phyloP scores from a whole-genome alignment of 1,140 invertebrate genomes.

The Heliconius hermathena region DNA sequence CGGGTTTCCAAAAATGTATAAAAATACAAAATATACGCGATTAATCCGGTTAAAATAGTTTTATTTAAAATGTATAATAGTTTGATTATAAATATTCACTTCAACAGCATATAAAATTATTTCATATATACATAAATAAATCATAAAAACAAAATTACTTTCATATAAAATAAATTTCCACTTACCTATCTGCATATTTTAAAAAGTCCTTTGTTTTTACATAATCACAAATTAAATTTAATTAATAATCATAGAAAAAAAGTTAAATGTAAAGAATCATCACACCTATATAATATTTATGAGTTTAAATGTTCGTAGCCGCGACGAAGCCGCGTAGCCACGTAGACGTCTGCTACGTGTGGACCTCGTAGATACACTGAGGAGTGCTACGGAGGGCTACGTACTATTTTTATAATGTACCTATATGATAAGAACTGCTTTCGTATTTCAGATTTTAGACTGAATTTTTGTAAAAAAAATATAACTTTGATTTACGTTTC shows the following conservation, averaged over 20 bases:
- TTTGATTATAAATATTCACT: no score
- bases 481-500: no score
- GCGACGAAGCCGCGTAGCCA: background rate
- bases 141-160: background rate
- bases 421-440: constrained; percentile 29
- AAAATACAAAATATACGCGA: no score
- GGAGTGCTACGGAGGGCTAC: constrained; percentile 29
- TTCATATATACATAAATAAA: background rate
- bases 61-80: no score
- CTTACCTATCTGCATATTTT: background rate
- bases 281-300: background rate
- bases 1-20: no score
- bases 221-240: background rate
- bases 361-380: constrained; percentile 32
- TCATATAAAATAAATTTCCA: background rate
- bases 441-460: constrained; percentile 21
- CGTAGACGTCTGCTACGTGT: constrained; percentile 33
- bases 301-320: constrained; percentile 14
- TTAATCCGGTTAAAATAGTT: no score
- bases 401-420: constrained; percentile 21
- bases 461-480: background rate
- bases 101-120: no score
- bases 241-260: background rate
- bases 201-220: background rate
- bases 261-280: background rate